These are phyloP conservation scores for Psylliodes chrysocephalus DNA, from an alignment of 2,888 invertebrate species.

Conservation along the genomic window DNA sequence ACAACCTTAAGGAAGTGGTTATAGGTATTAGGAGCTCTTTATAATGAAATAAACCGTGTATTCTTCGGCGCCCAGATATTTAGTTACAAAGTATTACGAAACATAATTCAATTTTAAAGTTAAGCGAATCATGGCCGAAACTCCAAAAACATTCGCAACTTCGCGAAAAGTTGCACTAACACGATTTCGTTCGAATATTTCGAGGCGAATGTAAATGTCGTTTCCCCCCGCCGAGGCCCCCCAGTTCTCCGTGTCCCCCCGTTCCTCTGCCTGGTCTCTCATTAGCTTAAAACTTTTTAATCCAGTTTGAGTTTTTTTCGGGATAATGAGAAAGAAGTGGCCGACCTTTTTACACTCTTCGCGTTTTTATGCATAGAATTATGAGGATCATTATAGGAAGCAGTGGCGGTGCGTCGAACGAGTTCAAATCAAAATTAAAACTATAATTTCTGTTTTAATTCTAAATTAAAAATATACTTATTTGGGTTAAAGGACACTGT, in stretches of 20 bases:
- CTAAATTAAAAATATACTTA: no score
- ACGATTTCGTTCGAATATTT: conserved; percentile 21
- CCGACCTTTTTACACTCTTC: conserved; percentile 38
- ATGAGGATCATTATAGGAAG: conserved; percentile 26
- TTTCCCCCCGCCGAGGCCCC: not conserved
- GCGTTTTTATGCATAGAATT: conserved; percentile 42
- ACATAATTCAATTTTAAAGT: conserved; percentile 17
- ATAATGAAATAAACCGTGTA: no score
- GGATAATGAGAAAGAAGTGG: conserved; percentile 50
- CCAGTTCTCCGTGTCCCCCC: no score
- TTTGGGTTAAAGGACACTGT: no score
- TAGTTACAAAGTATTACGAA: not conserved
- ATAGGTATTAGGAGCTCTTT: no score
- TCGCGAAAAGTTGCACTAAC: conserved; percentile 11
- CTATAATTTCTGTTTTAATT: no score
- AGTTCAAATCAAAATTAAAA: no score
- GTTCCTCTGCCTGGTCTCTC: conserved; percentile 36
- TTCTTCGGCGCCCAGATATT: no score
- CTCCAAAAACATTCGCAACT: conserved; percentile 7
- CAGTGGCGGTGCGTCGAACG: not conserved
- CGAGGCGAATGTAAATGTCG: conserved; percentile 12
- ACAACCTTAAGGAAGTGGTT: no score
- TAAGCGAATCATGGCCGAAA: conserved; percentile 3
- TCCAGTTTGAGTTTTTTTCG: conserved; percentile 47
- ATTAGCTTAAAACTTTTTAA: conserved; percentile 47